Percentiles rank a stretch among this genome's conserved stretches.
phyloP scores from a whole-genome alignment of 2,113 vertebrate genomes.

The Rattus rattus region DNA sequence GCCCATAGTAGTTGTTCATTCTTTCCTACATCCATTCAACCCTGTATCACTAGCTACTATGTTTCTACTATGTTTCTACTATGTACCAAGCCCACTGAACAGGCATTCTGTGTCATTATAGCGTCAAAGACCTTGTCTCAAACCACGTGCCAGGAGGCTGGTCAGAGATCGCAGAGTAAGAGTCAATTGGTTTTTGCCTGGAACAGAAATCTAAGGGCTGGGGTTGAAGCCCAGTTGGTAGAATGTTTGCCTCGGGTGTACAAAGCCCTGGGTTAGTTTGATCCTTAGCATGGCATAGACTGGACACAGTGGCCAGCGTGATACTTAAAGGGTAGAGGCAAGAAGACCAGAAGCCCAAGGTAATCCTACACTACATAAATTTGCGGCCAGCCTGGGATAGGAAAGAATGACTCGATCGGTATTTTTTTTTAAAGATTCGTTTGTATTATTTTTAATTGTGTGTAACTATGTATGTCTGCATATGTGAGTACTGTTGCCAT shows the following conservation, averaged over 20 bases:
- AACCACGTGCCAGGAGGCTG: not conserved
- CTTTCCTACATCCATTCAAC: accelerated
- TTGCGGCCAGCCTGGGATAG: not conserved
- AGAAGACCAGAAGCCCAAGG: not conserved
- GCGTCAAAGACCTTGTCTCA: not conserved
- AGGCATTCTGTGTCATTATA: not conserved
- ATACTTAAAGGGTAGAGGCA: not conserved
- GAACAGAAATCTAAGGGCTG: not conserved
- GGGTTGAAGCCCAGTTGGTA: not conserved
- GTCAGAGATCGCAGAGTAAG: not conserved
- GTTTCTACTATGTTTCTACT: not conserved
- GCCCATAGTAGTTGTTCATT: not conserved
- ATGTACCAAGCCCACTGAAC: not conserved
- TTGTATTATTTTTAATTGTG: not conserved
- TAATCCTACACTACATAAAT: not conserved
- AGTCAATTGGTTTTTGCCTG: not conserved
- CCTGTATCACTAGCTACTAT: not conserved
- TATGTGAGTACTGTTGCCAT: not conserved
- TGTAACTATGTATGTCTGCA: not conserved
- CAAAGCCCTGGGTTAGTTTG: not conserved
- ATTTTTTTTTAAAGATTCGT: not conserved
- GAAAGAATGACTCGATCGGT: no score
- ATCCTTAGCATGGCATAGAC: not conserved
- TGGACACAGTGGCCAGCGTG: not conserved
- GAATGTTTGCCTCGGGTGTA: no score